Evolutionary conservation across 92 coral and sea anemone species (phyloP).

Genomic region (Siderastrea radians): DNA sequence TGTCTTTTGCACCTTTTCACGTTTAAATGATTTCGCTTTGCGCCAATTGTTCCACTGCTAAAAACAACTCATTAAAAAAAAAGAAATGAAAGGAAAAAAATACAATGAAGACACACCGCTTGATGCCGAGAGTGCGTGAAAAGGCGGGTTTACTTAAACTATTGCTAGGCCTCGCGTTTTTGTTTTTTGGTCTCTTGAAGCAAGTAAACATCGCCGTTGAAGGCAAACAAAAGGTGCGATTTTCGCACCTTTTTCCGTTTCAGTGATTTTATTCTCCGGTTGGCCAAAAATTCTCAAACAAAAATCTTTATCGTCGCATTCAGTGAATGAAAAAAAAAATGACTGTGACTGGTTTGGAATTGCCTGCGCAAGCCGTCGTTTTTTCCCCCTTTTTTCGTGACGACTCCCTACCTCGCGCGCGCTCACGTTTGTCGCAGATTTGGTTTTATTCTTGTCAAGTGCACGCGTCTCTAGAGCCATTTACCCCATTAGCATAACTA

Average conservation of each 20-base stretch:
- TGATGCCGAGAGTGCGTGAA: not conserved
- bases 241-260: not conserved
- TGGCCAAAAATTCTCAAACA: not conserved
- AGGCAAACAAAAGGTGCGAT: not conserved
- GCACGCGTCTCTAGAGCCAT: slow-evolving; percentile 1
- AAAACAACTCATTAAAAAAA: not conserved
- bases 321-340: not conserved
- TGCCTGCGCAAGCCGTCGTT: too few relatives aligned
- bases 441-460: not conserved
- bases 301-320: not conserved
- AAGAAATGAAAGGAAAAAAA: not conserved
- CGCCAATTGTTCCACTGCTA: not conserved
- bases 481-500: slow-evolving; percentile 20
- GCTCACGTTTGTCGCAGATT: too few relatives aligned
- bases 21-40: not conserved
- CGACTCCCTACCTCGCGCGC: too few relatives aligned
- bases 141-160: slow-evolving; percentile 3
- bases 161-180: not conserved
- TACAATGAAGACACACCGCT: not conserved
- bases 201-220: too few relatives aligned
- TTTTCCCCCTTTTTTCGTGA: too few relatives aligned
- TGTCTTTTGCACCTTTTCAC: not conserved
- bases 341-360: not conserved
- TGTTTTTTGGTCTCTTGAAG: too few relatives aligned
- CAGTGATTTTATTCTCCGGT: not conserved